Base-by-base conservation (phyloP, 2,113 vertebrate genomes). In the Paramormyrops kingsleyae region DNA sequence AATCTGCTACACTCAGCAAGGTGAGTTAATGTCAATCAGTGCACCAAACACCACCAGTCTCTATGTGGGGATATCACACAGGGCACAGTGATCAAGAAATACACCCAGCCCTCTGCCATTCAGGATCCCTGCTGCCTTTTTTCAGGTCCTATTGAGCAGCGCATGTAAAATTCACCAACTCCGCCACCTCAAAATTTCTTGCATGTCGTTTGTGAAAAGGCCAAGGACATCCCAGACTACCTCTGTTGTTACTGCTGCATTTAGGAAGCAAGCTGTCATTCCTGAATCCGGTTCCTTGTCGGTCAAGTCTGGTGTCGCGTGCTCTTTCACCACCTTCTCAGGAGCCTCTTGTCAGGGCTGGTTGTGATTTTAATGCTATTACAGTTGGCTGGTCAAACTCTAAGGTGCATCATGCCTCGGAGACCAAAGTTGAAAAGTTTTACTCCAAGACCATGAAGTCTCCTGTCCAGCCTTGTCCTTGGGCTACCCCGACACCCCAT, bases 1-100 rank as follows among this genome's bases (percentile, higher is more conserved):
- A 92, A 93, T 98, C 94, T 99, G 98, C 93, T 97, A 95, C 92
- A 99, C 98, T 0, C 96, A 96, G 56, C 97, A 98, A 97, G 98
- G 98, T 99, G 96, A 59, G 42, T 47, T 44, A 46, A 27, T 47
- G 42, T n/a, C 53, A 62, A 4, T 42, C n/a, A 24, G 1, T 62
- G 27, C 46, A 31, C 10, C 62, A 70, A 70, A 70, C 27, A 70
- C n/a, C 62, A 31, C n/a, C 62, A 12, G 9, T 27, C 62, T 77
- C 12, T 39, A 17, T 17, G 5, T 17, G 10, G 31, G 70, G 31
- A 31, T 19, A 17, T 17, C 70, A 5, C 24, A 53, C 31, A 77
- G 70, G 70, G 35, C 5, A 80, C 35, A 19, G 74, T 42, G 74
- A 42, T 80, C 31, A 80, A 77, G 17, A 19, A 77, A 42, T 77